These are phyloP conservation scores for Myocastor coypus DNA, from an alignment of 2,113 vertebrate genomes.

Conservation along the genomic window DNA sequence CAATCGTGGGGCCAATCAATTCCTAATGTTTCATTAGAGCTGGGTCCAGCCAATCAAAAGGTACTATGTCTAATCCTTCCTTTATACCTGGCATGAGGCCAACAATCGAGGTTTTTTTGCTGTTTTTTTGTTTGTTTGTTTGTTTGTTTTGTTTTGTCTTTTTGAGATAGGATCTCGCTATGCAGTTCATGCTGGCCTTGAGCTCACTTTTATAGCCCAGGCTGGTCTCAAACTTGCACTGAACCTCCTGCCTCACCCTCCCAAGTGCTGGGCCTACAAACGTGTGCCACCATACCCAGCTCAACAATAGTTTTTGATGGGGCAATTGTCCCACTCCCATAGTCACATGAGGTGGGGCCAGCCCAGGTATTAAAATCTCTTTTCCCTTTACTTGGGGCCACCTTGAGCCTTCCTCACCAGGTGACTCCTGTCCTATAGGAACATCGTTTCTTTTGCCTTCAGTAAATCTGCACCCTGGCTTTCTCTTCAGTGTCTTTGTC, in stretches of 20 bases:
- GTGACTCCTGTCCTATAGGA: not conserved
- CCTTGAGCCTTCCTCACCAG: not conserved
- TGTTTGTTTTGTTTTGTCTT: too few species aligned
- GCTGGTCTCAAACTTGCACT: too few species aligned
- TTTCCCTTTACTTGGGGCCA: not conserved
- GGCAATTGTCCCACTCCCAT: not conserved
- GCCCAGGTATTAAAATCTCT: not conserved
- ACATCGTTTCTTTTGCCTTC: not conserved
- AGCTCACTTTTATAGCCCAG: too few species aligned
- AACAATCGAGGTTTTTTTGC: too few species aligned
- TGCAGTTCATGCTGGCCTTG: too few species aligned
- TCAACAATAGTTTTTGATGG: not conserved
- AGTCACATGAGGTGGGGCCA: not conserved
- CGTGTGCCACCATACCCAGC: too few species aligned
- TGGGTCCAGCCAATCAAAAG: not conserved
- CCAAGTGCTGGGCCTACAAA: too few species aligned
- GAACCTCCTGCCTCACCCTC: too few species aligned
- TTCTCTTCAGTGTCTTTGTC: not conserved
- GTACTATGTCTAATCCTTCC: not conserved
- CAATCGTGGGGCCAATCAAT: not conserved
- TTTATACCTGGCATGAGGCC: not conserved
- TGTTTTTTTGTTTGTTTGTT: too few species aligned
- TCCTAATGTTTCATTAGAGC: not conserved
- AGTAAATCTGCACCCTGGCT: not conserved
- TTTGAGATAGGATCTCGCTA: too few species aligned